These are phyloP conservation scores for Microplitis mediator DNA, from an alignment of 1,140 invertebrate species.

Conservation along the genomic window DNA sequence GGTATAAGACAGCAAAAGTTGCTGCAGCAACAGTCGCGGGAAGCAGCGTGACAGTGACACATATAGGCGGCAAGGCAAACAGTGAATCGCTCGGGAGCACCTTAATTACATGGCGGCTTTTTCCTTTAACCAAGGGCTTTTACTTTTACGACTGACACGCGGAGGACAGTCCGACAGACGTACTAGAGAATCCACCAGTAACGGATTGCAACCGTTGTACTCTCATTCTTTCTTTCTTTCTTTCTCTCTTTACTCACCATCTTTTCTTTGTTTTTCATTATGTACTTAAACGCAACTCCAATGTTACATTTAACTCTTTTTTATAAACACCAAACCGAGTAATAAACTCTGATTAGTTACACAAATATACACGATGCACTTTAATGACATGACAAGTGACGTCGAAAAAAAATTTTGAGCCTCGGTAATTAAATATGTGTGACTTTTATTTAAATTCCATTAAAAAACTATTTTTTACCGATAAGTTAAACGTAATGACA, in stretches of 20 bases:
- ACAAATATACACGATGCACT: too few species aligned
- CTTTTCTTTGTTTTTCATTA: neutral
- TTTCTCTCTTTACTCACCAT: neutral
- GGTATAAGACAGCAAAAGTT: slow-evolving; percentile 44
- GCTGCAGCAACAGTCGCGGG: slow-evolving; percentile 6
- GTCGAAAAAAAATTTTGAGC: too few species aligned
- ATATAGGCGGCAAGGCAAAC: slow-evolving; percentile 54
- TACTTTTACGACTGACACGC: slow-evolving; percentile 37
- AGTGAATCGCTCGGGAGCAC: slow-evolving; percentile 50
- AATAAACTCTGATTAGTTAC: neutral
- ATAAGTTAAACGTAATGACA: too few species aligned
- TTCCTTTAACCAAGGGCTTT: slow-evolving; percentile 36
- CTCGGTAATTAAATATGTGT: too few species aligned
- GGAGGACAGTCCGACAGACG: slow-evolving; percentile 35
- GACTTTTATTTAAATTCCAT: too few species aligned
- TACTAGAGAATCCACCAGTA: slow-evolving; percentile 18
- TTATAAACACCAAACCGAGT: neutral
- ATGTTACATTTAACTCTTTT: neutral
- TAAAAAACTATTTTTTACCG: too few species aligned
- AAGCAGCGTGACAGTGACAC: slow-evolving; percentile 52
- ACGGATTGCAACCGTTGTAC: slow-evolving; percentile 10
- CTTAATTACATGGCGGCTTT: slow-evolving; percentile 52
- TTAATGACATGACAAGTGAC: too few species aligned
- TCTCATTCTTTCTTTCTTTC: slow-evolving; percentile 1
- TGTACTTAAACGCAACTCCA: neutral